A percentile compares a stretch with the other conserved stretches of the same genome.
Evolutionary conservation across 2,797 vertebrate genomes (phyloP).

Genomic region (Cynopterus sphinx): DNA sequence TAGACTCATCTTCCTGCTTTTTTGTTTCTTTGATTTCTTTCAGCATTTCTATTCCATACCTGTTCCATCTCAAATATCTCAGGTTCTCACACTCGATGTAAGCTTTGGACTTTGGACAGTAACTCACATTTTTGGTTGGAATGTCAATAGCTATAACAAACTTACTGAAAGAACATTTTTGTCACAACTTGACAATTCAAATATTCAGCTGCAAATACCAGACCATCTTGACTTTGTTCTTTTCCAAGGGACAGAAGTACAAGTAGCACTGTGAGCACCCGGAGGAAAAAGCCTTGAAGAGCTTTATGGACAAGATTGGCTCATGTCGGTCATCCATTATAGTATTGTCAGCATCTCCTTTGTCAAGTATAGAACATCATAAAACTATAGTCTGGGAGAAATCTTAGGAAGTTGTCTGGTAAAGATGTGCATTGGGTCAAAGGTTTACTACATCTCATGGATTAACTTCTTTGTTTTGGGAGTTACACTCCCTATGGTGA

Average conservation of each 20-base stretch:
- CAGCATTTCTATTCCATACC: not conserved
- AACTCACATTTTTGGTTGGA: not conserved
- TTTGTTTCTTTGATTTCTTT: not conserved
- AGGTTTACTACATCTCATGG: not conserved
- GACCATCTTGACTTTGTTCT: constrained; percentile 57
- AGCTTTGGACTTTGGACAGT: not conserved
- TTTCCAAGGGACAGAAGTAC: constrained; percentile 17
- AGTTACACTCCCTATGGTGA: fast-evolving
- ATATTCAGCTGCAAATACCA: not conserved
- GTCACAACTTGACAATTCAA: constrained; percentile 27
- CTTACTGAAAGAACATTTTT: not conserved
- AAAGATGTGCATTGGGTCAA: not conserved
- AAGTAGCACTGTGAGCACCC: not conserved
- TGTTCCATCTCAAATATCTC: not conserved
- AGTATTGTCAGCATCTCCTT: not conserved
- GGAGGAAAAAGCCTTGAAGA: not conserved
- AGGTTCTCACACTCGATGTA: not conserved
- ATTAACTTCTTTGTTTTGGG: not conserved
- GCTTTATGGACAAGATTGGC: not conserved
- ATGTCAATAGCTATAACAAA: not conserved
- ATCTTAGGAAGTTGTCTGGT: not conserved
- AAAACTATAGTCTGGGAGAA: not conserved
- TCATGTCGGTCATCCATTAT: not conserved
- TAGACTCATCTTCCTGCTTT: not conserved
- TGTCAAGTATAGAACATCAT: not conserved